Base-by-base conservation (phyloP, 1,140 invertebrate genomes). In the Zaprionus davidi region DNA sequence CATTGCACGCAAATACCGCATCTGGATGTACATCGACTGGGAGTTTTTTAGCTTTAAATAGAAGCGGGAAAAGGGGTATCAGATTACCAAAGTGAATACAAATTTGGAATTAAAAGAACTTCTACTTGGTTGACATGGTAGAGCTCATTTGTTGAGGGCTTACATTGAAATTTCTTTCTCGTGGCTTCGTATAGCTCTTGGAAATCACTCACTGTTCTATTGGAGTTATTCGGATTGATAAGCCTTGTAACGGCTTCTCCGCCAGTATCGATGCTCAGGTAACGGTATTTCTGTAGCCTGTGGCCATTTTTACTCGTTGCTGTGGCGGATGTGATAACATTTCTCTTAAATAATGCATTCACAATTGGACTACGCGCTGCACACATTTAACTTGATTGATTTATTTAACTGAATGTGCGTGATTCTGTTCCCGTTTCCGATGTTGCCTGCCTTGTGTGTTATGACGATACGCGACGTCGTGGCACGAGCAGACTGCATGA, bases 1-100 rank as follows among this genome's bases (percentile, higher is more conserved):
- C 98, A 94, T 99, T 99, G 93, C 98, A 99, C n/a, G 98, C 97
- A 94, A 99, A 99, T 1, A 99, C 97, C 20, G 96, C 97, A 80
- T 95, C 94, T 1, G 95, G 94, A 88, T 97, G 96, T 0, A 98
- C 97, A 94, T 98, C 96, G 82, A 95, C 95, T 20, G 97, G 97
- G 12, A 97, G 93, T 87, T 98, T 98, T 92, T 98, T 98, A 2
- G 97, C 97, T 98, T 9, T 17, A 46, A 46, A 46, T 46, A 17
- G 79, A 94, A 81, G 46, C 22, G 46, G 46, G 93, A 58, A 59
- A 34, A 9, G 9, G 31, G 51, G 34, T 60, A 36, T 41, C 44
- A 38, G 34, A 44, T 41, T 56, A 60, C 68, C 67, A 46, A 38
- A 51, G 46, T 7, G 20, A 22, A 51, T 20, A 5, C 12, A 11